Base-by-base conservation (phyloP, 2,113 vertebrate genomes). In the Panurus biarmicus region DNA sequence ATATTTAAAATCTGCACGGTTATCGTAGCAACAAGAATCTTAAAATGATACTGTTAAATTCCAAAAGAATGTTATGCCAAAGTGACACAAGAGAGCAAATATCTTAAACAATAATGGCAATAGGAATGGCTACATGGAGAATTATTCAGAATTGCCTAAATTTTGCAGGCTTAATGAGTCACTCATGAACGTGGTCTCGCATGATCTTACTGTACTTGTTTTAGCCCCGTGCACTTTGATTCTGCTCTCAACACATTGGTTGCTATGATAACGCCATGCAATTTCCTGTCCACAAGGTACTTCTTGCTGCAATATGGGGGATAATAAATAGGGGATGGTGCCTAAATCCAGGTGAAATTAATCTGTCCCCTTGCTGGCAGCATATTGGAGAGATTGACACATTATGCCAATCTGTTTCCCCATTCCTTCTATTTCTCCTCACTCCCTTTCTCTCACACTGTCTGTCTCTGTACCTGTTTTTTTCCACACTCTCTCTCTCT, bases 401-500 rank as follows among this genome's bases (percentile, higher is more conserved):
- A 48, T 56, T 38, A 60, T 83, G 73, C 73, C 88, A 81, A 58
- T 82, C 69, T 86, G 84, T 93, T 95, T 85, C 93, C 94, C 95
- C 85, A 64, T 91, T 95, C 89, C 78, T 94, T 87, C 74, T 83
- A 29, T 93, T 92, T 86, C 89, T 89, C 36, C 57, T 80, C 71
- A 62, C 82, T 74, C 51, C 50, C 79, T 94, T 92, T 81, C 89
- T 89, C 64, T 89, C 70, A 85, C 62, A 86, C 77, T 88, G 90
- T 94, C 94, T 97, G 87, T 94, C 95, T 97, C 96, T 97, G 90
- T 97, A 96, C 95, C 96, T 97, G 93, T 90, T 92, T 94, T 96
- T 93, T 90, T 93, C 57, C 84, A 65, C 77, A 75, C 91, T 95
- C 95, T 94, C 87, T 94, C 96, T 98, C 97, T 98, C 96, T 96